Evolutionary conservation across 2,797 vertebrate genomes (phyloP), one percentile per base, ranked within the genome.

Genomic region (Trichosurus vulpecula): DNA sequence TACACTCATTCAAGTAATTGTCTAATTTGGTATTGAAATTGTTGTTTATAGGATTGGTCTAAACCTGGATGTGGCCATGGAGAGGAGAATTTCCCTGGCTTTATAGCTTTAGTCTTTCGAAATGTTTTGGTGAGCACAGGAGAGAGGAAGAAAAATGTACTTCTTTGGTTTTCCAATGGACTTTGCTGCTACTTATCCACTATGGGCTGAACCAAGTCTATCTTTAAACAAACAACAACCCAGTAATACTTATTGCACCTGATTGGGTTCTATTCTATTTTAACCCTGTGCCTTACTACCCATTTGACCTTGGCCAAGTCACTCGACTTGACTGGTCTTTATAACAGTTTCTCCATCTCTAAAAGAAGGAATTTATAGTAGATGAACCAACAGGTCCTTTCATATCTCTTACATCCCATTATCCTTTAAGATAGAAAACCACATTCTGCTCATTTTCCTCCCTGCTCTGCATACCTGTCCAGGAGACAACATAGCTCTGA

Each of bases 1-100:
- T 92, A 87, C 1, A 66, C 58, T 94, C 56, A 92, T 53, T 19
- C 19, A 74, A 95, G 92, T 53, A 29, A 52, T 91, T 95, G 41
- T 92, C 90, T 61, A 55, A 95, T 74, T 89, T 31, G 74, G 3
- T 47, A 51, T 87, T 87, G 41, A 87, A 87, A 87, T 27, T 51
- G 74, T 87, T 51, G 74, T 2, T 41, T 87, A 0, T 51, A 51
- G 74, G 22, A 47, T 47, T 47, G 25, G 25, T 81, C 41, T 47
- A 81, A 81, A 81, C 41, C 3, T 27, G 74, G 22, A 27, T 81
- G 74, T 47, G 74, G 9, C 74, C 74, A 51, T 51, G 9, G 19
- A 87, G 74, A 47, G 2, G 47, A 87, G 41, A 87, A 51, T 87
- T 51, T 47, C 41, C 74, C 25, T 74, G 25, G 25, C 74, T 51